Evolutionary conservation across 2,888 invertebrate genomes (phyloP).

Genomic region (Tipula helvola): DNA sequence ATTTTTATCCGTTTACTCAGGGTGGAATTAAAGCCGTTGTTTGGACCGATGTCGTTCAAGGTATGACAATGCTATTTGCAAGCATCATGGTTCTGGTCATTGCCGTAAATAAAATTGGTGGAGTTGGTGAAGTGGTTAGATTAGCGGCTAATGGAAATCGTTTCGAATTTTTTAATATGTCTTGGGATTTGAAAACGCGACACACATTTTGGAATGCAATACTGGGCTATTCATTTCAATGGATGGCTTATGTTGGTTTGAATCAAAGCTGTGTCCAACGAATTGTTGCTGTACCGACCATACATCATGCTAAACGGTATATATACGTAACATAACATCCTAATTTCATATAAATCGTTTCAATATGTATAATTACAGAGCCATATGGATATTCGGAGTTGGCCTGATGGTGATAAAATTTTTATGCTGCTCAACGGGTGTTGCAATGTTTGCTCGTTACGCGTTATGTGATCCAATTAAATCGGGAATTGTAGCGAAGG

Average conservation of each 20-base stretch:
- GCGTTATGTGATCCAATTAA: conserved; percentile 39
- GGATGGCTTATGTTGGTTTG: conserved; percentile 46
- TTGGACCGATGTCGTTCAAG: conserved; percentile 26
- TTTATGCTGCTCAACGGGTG: neutral
- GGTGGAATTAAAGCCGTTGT: conserved; percentile 41
- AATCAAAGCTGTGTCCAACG: neutral
- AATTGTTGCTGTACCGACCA: conserved; percentile 36
- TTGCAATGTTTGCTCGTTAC: conserved; percentile 5
- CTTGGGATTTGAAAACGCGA: conserved; percentile 39
- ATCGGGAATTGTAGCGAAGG: conserved; percentile 29
- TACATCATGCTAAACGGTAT: conserved; percentile 42
- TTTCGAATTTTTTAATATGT: conserved; percentile 39
- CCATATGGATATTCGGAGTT: neutral
- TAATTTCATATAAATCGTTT: too few species aligned
- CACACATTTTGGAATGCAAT: conserved; percentile 38
- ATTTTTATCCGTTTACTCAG: neutral
- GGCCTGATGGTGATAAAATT: neutral
- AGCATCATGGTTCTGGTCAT: conserved; percentile 31
- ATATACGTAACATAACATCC: neutral
- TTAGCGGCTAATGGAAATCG: conserved; percentile 30
- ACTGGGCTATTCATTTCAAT: conserved; percentile 43
- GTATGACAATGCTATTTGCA: conserved; percentile 29
- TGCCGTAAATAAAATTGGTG: conserved; percentile 33
- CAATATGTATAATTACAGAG: neutral
- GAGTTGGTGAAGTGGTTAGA: conserved; percentile 28